Base-by-base conservation (phyloP, 2,888 invertebrate species). In the Cylindroiulus punctatus region DNA sequence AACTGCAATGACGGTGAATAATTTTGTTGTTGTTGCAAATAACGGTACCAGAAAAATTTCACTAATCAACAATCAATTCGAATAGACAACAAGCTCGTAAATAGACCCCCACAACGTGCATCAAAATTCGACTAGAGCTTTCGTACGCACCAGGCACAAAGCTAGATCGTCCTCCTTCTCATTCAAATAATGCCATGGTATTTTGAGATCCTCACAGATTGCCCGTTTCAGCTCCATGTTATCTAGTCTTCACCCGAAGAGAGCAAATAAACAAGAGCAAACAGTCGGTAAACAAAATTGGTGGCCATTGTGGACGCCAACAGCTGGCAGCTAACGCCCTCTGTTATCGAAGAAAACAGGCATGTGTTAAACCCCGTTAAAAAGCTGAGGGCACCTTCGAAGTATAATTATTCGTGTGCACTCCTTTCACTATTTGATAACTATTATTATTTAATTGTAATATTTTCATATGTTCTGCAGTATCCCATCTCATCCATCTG, bases 191-290 rank as follows among this genome's bases (percentile, higher is more conserved):
- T 81, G 81, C 76, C 85, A 81, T 12, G 85, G 85, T 12, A 85
- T 5, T 42, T 40, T 65, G 8, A 85, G 40, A 12, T 85, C 85
- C 30, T 81, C 81, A 22, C 76, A 85, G 36, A 65, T 22, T 85
- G 36, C 86, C 81, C 57, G 87, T 87, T 81, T 87, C 82, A 65
- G 86, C 84, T 87, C 87, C 22, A 84, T 86, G 88, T 86, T 84
- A 19, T 17, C 52, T 52, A 52, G 19, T 52, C 4, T 52, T 52
- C 52, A 17, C 4, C 19, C 4, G 17, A 4, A 52, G 52, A 52
- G 19, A 4, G 19, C 44, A 44, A 12, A 14, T 44, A 44, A 44
- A 44, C 44, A 52, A 17, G 12, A 52, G 12, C 19, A 4, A 52
- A 52, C 12, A 12, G 52, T 19, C 52, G 52, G 17, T 17, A 12